Conservation (phyloP, 2,888 invertebrate species). For the Epirrhoe alternata region DNA sequence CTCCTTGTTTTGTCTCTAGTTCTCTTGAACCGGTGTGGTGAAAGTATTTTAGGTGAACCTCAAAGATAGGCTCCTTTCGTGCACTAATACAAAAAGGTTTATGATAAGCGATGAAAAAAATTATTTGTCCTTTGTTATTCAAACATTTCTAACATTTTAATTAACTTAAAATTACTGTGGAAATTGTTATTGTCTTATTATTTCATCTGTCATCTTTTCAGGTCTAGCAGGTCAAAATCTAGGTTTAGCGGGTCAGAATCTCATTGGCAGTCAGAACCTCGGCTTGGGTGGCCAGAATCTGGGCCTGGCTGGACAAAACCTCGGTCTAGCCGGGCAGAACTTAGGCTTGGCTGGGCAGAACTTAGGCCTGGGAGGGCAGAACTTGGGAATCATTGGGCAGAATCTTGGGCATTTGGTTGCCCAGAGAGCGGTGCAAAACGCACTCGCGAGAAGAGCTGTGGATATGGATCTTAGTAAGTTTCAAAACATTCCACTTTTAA, state of each 20-base stretch:
- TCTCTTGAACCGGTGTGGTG: too few species aligned
- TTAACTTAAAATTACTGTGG: too few species aligned
- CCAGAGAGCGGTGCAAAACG: slow-evolving; percentile 75
- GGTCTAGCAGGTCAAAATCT: slow-evolving; percentile 67
- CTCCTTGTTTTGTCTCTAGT: too few species aligned
- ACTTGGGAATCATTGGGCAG: slow-evolving; percentile 67
- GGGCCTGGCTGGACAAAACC: slow-evolving; percentile 57
- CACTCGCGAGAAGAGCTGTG: slow-evolving; percentile 68
- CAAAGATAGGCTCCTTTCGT: too few species aligned
- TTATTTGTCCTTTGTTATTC: too few species aligned
- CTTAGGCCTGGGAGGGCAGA: slow-evolving; percentile 61
- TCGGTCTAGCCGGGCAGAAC: slow-evolving; percentile 58
- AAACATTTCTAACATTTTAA: too few species aligned
- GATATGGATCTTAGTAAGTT: slow-evolving; percentile 61
- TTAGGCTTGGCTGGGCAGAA: slow-evolving; percentile 59
- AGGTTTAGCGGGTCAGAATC: slow-evolving; percentile 60
- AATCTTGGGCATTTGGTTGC: slow-evolving; percentile 73
- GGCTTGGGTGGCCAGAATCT: slow-evolving; percentile 59
- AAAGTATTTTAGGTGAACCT: too few species aligned
- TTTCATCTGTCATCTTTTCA: too few species aligned
- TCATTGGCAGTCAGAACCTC: slow-evolving; percentile 60
- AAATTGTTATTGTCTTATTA: too few species aligned
- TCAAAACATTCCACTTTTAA: neutral
- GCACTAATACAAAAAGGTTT: too few species aligned
- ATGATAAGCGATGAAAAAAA: too few species aligned